Evolutionary conservation across 64 coral and sea anemone genomes (phyloP).

Genomic region (Hydrozoanthus tunicans): DNA sequence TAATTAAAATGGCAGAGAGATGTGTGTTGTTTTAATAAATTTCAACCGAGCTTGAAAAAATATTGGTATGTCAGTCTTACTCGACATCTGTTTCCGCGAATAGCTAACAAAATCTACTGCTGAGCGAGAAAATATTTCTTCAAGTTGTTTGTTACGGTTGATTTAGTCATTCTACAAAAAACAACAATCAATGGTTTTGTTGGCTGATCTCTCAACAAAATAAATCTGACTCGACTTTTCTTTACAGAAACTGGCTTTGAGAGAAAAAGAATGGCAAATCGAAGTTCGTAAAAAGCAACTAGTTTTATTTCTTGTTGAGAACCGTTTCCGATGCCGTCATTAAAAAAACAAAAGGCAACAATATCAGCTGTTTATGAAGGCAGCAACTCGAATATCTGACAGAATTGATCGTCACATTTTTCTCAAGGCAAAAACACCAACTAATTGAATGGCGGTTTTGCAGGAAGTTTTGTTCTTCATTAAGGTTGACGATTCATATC

Average conservation of each 20-base stretch:
- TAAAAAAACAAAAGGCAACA: background rate
- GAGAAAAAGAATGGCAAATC: too few species aligned
- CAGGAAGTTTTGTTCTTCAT: background rate
- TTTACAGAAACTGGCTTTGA: too few species aligned
- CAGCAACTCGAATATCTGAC: background rate
- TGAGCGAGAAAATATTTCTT: background rate
- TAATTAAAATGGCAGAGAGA: too few species aligned
- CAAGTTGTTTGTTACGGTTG: background rate
- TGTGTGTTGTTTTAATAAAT: too few species aligned
- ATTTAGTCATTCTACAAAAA: background rate
- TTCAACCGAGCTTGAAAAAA: too few species aligned
- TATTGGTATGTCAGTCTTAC: background rate
- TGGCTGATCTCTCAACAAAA: too few species aligned
- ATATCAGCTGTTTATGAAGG: background rate
- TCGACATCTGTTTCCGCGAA: background rate
- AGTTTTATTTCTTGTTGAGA: background rate
- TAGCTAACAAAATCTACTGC: background rate
- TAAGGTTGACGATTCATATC: background rate
- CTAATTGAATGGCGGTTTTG: background rate
- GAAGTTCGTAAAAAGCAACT: background rate
- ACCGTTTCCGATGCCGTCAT: background rate
- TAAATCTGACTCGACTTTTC: too few species aligned
- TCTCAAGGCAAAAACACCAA: background rate
- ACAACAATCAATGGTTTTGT: background rate
- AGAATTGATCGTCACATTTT: background rate